Conservation (phyloP, 2,888 invertebrate species). For the Diplazon laetatorius region DNA sequence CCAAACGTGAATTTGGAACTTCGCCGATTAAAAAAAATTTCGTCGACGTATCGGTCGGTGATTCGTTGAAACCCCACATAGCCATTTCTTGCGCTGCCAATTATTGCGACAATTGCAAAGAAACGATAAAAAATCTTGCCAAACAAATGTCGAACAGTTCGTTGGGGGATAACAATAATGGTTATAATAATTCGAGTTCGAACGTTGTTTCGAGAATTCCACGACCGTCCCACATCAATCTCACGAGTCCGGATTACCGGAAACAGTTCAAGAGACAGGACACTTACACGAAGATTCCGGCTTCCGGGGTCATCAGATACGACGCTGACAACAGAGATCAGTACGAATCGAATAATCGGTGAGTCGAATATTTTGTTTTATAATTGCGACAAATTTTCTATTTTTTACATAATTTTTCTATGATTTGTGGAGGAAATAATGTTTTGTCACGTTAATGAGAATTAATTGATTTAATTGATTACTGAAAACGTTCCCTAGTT, state of each 20-base stretch:
- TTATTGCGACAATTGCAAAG: constrained; percentile 86
- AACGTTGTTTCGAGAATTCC: constrained; percentile 77
- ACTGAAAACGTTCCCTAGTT: too few species aligned
- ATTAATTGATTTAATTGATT: too few species aligned
- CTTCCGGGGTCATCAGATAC: constrained; percentile 73
- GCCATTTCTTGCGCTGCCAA: constrained; percentile 83
- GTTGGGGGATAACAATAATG: constrained; percentile 66
- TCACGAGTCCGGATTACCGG: constrained; percentile 71
- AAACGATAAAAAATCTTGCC: constrained; percentile 84
- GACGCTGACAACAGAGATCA: constrained; percentile 78
- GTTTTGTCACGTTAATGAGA: too few species aligned
- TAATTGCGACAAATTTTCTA: background rate
- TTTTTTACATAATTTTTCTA: background rate
- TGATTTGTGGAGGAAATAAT: background rate
- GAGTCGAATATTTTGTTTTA: constrained; percentile 59
- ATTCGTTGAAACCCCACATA: constrained; percentile 83
- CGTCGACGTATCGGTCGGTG: constrained; percentile 84
- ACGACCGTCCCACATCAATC: constrained; percentile 76
- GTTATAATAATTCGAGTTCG: constrained; percentile 66
- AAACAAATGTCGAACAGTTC: constrained; percentile 78
- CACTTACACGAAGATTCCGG: constrained; percentile 79
- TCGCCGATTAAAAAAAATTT: constrained; percentile 81
- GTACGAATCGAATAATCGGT: constrained; percentile 76
- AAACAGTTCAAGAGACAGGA: constrained; percentile 80
- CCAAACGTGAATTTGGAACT: constrained; percentile 77